A percentile compares a stretch with the other conserved stretches of the same genome.
phyloP scores from a whole-genome alignment of 2,797 vertebrate genomes.

The Hozukius guyotensis region DNA sequence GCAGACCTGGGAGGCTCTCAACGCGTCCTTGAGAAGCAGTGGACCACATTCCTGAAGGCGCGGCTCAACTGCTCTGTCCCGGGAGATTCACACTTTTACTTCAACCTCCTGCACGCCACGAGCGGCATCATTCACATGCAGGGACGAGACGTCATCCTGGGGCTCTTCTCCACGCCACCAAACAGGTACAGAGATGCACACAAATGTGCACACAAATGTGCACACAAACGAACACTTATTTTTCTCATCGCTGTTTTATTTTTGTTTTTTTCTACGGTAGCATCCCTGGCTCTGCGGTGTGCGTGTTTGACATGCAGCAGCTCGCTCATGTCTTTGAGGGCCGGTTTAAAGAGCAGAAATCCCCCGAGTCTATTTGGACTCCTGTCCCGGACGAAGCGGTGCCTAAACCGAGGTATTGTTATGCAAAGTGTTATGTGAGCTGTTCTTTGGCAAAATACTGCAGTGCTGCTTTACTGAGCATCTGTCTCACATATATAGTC shows the following conservation, averaged over 20 bases:
- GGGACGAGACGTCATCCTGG: constrained; percentile 91
- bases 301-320: constrained; percentile 97
- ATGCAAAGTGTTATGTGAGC: constrained; percentile 32
- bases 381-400: constrained; percentile 93
- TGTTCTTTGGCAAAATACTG: constrained; percentile 44
- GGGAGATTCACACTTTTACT: constrained; percentile 96
- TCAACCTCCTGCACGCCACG: constrained; percentile 94
- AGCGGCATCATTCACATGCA: constrained; percentile 91
- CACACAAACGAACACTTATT: background rate
- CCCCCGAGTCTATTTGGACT: constrained; percentile 96
- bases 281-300: constrained; percentile 96
- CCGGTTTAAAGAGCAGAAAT: constrained; percentile 96
- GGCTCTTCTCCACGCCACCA: constrained; percentile 93
- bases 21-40: constrained; percentile 95
- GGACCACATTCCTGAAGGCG: constrained; percentile 97
- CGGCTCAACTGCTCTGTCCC: constrained; percentile 97
- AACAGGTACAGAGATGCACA: constrained; percentile 86
- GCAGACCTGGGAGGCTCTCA: constrained; percentile 95
- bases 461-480: constrained; percentile 47
- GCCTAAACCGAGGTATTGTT: constrained; percentile 91
- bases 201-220: background rate
- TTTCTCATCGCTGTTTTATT: background rate
- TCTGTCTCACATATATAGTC: constrained; percentile 47
- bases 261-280: constrained; percentile 68
- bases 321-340: constrained; percentile 93